These are phyloP conservation scores for Cynoglossus semilaevis DNA, from an alignment of 2,113 vertebrate genomes.

Conservation along the genomic window DNA sequence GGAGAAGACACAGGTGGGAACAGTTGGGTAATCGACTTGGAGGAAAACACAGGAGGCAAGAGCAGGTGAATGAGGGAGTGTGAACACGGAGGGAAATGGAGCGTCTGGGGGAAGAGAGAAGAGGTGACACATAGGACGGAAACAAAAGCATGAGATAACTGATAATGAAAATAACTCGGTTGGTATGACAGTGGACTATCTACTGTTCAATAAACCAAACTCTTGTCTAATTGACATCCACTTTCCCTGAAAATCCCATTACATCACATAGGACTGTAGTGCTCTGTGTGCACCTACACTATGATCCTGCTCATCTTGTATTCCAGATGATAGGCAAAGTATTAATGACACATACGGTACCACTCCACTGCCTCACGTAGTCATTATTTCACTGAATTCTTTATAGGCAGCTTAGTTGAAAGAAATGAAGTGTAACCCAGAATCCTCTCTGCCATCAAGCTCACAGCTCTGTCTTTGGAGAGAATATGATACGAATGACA, in stretches of 20 bases:
- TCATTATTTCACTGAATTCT: constrained; percentile 50
- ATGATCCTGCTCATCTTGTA: constrained; percentile 11
- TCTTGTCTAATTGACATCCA: constrained; percentile 1
- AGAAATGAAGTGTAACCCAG: constrained; percentile 42
- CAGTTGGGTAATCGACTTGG: no score
- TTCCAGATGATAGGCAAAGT: constrained; percentile 1
- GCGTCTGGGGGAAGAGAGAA: no score
- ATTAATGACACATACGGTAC: background rate
- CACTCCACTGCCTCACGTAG: constrained; percentile 27
- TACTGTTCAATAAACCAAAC: no score
- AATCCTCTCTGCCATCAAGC: constrained; percentile 50
- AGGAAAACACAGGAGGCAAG: no score
- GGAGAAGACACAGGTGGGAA: no score
- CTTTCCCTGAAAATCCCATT: constrained; percentile 38
- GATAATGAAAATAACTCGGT: no score
- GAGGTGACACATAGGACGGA: no score
- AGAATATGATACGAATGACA: constrained; percentile 39
- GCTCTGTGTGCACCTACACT: constrained; percentile 3
- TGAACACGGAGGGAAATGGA: no score
- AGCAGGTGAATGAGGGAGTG: no score
- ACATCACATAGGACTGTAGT: constrained; percentile 30
- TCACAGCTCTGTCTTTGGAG: constrained; percentile 45
- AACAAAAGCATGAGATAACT: no score
- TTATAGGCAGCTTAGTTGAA: constrained; percentile 49
- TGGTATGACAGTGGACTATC: no score